Evolutionary conservation across 2,113 vertebrate genomes (phyloP), one percentile per base, ranked within the genome.

Genomic region (Rhagologus leucostigma): DNA sequence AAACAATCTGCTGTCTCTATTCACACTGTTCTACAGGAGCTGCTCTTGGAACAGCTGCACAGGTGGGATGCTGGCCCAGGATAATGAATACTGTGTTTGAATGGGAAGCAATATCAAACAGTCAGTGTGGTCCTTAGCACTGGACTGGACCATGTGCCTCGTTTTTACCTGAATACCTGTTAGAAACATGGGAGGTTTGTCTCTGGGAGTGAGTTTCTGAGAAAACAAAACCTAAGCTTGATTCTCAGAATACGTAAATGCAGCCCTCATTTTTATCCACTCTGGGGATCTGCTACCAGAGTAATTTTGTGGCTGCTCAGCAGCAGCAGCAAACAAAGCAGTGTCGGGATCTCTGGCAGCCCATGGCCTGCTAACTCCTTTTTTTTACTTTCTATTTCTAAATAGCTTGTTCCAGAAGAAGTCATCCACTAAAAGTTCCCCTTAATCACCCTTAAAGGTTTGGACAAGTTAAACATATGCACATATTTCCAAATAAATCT

Each of bases 391-490:
- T 18, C 7, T 80, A 8, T 80, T 80, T 92, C 30, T 37, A 84
- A 67, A 13, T 82, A 69, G 16, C 59, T 21, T 87, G 30, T 71
- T 94, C 41, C 44, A 89, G 56, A 94, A 91, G 39, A 67, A 56
- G 8, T 60, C 11, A 3, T 56, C 35, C 65, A 49, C 56, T 75
- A 68, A 60, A 29, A 29, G 27, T 60, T 89, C 41, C 24, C 44
- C 41, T 91, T 89, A 95, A 78, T 46, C 62, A 76, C 26, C 22
- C 62, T 87, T 87, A 79, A 71, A 90, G 23, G 2, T 87, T 13
- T 95, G 65, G 62, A 84, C 17, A 87, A 82, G 22, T 91, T 89
- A 79, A 95, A 89, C 6, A 26, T 33, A 70, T 35, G 46, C 21
- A 74, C 0, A 0, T 60, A 68, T 87, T 89, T 94, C 35, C 57